Conservation (phyloP, 1,140 invertebrate genomes). For the Uloborus diversus region DNA sequence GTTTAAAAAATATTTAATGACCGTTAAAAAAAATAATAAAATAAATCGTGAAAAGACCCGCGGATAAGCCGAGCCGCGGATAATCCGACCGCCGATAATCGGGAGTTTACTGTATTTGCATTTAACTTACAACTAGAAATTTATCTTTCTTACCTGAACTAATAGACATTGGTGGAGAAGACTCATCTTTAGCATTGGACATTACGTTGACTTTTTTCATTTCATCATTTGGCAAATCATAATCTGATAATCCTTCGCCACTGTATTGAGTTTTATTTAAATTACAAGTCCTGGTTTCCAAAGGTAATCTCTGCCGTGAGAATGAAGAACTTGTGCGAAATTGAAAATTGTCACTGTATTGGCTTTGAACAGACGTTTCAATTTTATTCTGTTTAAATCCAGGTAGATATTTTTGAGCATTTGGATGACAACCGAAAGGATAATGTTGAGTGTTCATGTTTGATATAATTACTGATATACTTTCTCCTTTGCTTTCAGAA, state of each 20-base stretch:
- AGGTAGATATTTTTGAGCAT: background rate
- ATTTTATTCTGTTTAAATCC: background rate
- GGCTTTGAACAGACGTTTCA: background rate
- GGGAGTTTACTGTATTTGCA: too few relatives aligned
- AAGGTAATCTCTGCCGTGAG: too few relatives aligned
- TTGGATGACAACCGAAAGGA: too few relatives aligned
- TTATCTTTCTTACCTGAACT: constrained; percentile 17
- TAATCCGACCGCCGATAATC: too few relatives aligned
- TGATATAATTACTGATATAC: constrained; percentile 39
- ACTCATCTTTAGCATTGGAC: background rate
- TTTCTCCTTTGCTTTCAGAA: background rate
- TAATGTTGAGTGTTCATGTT: background rate
- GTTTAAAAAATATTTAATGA: too few relatives aligned
- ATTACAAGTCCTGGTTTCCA: background rate
- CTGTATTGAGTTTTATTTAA: background rate
- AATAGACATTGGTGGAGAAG: constrained; percentile 6
- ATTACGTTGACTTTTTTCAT: constrained; percentile 15
- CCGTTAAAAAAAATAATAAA: too few relatives aligned
- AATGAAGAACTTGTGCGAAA: too few relatives aligned
- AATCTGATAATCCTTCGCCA: background rate
- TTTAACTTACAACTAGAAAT: too few relatives aligned
- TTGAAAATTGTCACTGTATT: constrained; percentile 10
- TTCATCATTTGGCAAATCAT: constrained; percentile 3
- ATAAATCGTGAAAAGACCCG: too few relatives aligned
- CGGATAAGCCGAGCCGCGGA: too few relatives aligned